Conservation (phyloP, 1,140 invertebrate species). For the Hylaeus volcanicus region DNA sequence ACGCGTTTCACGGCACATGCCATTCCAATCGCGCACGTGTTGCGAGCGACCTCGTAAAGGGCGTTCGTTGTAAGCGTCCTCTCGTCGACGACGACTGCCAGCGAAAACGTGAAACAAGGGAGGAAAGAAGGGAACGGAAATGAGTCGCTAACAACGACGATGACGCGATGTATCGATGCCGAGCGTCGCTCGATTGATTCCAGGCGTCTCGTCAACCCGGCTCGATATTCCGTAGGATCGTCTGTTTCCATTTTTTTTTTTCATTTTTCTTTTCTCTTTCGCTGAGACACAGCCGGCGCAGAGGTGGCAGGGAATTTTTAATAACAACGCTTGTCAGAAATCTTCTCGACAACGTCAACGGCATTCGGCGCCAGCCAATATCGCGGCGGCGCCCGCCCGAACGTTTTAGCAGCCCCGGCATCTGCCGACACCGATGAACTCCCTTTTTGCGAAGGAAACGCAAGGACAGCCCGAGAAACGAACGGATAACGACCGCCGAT, state of each 20-base stretch:
- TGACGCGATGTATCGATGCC: slow-evolving; percentile 20
- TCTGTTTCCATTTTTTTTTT: slow-evolving; percentile 50
- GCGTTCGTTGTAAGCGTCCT: too few species aligned
- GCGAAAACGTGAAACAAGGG: neutral
- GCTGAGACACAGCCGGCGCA: slow-evolving; percentile 16
- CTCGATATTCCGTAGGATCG: neutral
- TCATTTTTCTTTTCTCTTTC: neutral
- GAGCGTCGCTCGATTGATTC: slow-evolving; percentile 18
- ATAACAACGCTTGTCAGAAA: slow-evolving; percentile 71
- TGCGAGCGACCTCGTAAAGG: neutral
- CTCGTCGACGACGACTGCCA: too few species aligned
- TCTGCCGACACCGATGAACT: slow-evolving; percentile 66
- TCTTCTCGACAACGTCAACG: slow-evolving; percentile 71
- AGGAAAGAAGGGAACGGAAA: neutral
- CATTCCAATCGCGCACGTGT: neutral
- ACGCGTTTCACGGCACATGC: too few species aligned
- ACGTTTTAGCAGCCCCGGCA: slow-evolving; percentile 68
- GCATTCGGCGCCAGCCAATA: slow-evolving; percentile 74
- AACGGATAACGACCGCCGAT: slow-evolving; percentile 17
- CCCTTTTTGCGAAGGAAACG: slow-evolving; percentile 42
- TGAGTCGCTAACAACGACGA: neutral
- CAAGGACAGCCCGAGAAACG: slow-evolving; percentile 31
- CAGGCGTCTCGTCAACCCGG: neutral
- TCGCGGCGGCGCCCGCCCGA: slow-evolving; percentile 45
- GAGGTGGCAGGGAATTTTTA: slow-evolving; percentile 59